A percentile compares a stretch with the other conserved stretches of the same genome.
phyloP scores from a whole-genome alignment of 2,797 vertebrate species.

The Labeo calbasu region DNA sequence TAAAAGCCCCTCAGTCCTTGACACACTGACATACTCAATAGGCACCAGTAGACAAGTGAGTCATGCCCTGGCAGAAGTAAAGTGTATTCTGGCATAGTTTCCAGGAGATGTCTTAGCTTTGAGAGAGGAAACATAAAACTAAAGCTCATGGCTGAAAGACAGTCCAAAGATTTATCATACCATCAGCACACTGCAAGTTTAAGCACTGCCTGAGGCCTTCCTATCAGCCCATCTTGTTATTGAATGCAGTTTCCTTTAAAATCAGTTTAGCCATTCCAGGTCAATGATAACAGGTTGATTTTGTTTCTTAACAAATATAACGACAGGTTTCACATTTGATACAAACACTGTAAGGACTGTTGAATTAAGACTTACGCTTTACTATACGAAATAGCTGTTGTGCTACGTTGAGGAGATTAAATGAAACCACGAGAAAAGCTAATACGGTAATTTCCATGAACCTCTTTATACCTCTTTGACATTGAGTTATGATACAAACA shows the following conservation, averaged over 20 bases:
- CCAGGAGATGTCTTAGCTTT: constrained; percentile 58
- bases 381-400: background rate
- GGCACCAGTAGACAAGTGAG: constrained; percentile 49
- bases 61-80: constrained; percentile 53
- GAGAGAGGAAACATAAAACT: constrained; percentile 65
- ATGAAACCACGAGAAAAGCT: background rate
- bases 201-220: constrained; percentile 48
- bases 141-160: constrained; percentile 61
- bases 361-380: background rate
- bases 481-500: constrained; percentile 3
- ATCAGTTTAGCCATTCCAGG: constrained; percentile 15
- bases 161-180: constrained; percentile 62
- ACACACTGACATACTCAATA: constrained; percentile 55
- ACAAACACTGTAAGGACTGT: background rate
- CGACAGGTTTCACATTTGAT: background rate
- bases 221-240: background rate
- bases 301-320: background rate
- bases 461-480: background rate
- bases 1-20: constrained; percentile 41
- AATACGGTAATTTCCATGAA: background rate
- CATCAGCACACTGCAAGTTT: constrained; percentile 55
- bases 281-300: constrained; percentile 25
- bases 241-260: constrained; percentile 11
- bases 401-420: background rate
- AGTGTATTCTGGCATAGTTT: constrained; percentile 55